Evolutionary conservation across 2,888 invertebrate species (phyloP).

Genomic region (Agrypnus murinus): DNA sequence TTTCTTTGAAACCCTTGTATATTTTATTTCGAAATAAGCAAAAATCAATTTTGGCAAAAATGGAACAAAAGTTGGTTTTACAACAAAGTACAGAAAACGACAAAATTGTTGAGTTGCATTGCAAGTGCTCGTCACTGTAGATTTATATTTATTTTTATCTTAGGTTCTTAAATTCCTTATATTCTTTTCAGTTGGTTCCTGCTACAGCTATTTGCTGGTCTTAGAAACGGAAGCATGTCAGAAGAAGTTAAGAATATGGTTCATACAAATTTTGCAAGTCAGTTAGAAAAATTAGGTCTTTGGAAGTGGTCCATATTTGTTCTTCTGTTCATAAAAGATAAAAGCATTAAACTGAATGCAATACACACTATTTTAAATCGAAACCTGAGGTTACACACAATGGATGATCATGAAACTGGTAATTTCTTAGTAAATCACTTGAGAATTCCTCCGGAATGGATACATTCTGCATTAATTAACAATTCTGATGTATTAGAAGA

Average conservation of each 20-base stretch:
- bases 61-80: no score
- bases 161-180: conserved; percentile 74
- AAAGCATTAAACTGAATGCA: conserved; percentile 75
- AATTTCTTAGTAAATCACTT: conserved; percentile 78
- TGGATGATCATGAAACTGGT: conserved; percentile 72
- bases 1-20: no score
- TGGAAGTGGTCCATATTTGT: conserved; percentile 94
- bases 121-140: conserved; percentile 74
- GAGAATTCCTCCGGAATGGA: conserved; percentile 83
- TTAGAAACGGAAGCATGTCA: conserved; percentile 80
- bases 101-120: no score
- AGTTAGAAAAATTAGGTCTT: conserved; percentile 86
- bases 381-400: conserved; percentile 75
- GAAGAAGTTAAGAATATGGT: conserved; percentile 75
- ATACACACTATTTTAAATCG: conserved; percentile 82
- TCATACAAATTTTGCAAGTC: conserved; percentile 84
- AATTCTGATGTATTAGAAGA: conserved; percentile 66
- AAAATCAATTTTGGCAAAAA: no score
- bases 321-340: conserved; percentile 79
- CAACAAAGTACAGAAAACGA: no score
- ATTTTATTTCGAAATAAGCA: no score
- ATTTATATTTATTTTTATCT: conserved; percentile 86
- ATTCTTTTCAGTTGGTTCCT: conserved; percentile 80
- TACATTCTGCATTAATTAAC: conserved; percentile 85
- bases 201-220: conserved; percentile 78